Percentiles rank a stretch among this genome's conserved stretches.
Evolutionary conservation across 2,888 invertebrate genomes (phyloP).

Genomic region (Athalia cordata): DNA sequence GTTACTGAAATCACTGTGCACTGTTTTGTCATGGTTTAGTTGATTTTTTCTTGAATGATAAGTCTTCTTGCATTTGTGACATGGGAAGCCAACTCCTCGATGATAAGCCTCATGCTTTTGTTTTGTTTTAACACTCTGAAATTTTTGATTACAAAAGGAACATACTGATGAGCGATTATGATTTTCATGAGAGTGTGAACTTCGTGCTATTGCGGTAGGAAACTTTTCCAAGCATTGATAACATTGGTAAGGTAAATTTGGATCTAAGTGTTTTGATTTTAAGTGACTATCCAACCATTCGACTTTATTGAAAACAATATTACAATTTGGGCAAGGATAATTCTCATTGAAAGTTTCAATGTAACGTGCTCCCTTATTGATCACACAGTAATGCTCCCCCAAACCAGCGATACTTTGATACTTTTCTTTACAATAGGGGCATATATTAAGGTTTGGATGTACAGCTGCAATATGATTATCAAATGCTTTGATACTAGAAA

Average conservation of each 20-base stretch:
- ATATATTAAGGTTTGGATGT: neutral
- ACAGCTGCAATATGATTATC: constrained; percentile 51
- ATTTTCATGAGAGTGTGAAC: constrained; percentile 52
- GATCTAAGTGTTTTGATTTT: constrained; percentile 54
- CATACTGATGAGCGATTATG: constrained; percentile 50
- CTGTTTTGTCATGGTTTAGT: constrained; percentile 50
- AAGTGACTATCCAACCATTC: constrained; percentile 59
- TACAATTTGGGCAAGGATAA: constrained; percentile 40
- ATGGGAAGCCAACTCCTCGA: constrained; percentile 64
- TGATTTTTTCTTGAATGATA: constrained; percentile 52
- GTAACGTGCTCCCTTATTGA: constrained; percentile 22
- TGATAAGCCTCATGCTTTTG: constrained; percentile 62
- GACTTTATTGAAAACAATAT: constrained; percentile 11
- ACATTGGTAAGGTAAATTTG: constrained; percentile 55
- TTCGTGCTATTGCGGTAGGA: constrained; percentile 49
- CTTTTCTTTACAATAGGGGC: constrained; percentile 57
- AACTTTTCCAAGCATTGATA: constrained; percentile 59
- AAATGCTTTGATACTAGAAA: constrained; percentile 51
- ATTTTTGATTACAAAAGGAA: constrained; percentile 34
- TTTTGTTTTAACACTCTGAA: constrained; percentile 44
- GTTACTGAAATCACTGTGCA: constrained; percentile 48
- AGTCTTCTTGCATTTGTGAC: constrained; percentile 63
- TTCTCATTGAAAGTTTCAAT: constrained; percentile 27
- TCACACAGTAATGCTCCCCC: constrained; percentile 57
- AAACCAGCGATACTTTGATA: constrained; percentile 52